These are phyloP conservation scores for Rotaria magnacalcarata DNA, from an alignment of 2,888 invertebrate species.

Conservation along the genomic window DNA sequence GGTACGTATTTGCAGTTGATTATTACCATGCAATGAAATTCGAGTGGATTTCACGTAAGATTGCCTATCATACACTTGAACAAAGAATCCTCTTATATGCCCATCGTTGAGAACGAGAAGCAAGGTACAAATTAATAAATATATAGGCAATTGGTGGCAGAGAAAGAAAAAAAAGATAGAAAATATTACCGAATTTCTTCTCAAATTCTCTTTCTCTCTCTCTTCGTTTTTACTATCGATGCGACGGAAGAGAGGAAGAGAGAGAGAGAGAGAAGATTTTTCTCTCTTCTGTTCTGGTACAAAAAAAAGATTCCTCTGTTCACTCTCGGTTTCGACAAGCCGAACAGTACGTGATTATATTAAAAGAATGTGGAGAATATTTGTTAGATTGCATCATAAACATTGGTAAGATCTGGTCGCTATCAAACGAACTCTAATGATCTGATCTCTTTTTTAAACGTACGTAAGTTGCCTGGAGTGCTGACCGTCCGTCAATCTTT, in stretches of 20 bases:
- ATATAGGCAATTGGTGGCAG: neutral
- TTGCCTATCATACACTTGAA: conserved; percentile 9
- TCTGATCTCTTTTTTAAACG: neutral
- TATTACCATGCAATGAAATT: neutral
- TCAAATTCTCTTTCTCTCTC: neutral
- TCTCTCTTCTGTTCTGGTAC: no score
- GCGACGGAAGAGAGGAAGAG: no score
- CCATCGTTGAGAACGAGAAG: neutral
- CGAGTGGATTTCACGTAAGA: conserved; percentile 7
- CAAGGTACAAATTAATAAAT: conserved; percentile 18
- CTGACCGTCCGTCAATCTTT: neutral
- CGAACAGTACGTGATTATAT: conserved; percentile 8
- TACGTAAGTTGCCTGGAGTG: neutral
- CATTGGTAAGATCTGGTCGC: neutral
- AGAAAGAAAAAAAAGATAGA: neutral
- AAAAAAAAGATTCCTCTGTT: neutral
- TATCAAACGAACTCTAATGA: neutral
- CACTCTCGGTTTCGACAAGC: neutral
- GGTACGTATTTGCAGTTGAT: neutral
- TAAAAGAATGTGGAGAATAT: neutral
- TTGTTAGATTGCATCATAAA: neutral
- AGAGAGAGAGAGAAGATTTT: no score
- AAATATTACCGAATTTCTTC: neutral
- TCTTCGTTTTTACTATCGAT: neutral
- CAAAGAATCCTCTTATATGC: neutral